phyloP scores from a whole-genome alignment of 2,797 vertebrate species.

The Kryptopterus vitreolus region DNA sequence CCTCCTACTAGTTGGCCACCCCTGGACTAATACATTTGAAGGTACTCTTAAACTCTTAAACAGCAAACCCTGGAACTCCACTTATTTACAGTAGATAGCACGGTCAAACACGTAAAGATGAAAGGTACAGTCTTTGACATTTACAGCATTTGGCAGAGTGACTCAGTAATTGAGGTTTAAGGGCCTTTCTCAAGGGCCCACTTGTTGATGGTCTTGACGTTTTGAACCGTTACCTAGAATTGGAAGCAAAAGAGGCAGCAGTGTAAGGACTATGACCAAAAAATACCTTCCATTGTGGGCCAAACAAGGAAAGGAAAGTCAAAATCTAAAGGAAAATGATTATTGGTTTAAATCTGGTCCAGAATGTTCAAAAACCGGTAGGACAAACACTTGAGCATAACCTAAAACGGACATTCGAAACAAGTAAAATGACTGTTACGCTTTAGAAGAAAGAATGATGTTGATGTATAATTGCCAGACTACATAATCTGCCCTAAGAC shows the following conservation, averaged over 20 bases:
- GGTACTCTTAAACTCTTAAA: too few species aligned
- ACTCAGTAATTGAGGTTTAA: too few species aligned
- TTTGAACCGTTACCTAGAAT: background rate
- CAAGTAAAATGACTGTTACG: background rate
- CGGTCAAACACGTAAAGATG: background rate
- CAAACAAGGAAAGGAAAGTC: background rate
- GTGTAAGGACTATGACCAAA: background rate
- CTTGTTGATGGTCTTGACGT: too few species aligned
- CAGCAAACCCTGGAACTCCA: too few species aligned
- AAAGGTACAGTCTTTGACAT: too few species aligned
- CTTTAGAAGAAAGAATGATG: background rate
- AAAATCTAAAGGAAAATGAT: background rate
- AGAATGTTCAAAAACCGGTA: background rate
- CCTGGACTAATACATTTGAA: too few species aligned
- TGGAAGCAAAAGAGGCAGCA: background rate
- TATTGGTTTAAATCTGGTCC: background rate
- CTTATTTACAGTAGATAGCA: too few species aligned
- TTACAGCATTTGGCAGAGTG: too few species aligned
- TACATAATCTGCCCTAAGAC: constrained; percentile 15
- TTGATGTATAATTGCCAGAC: constrained; percentile 16
- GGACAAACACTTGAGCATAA: background rate
- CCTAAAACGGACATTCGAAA: background rate
- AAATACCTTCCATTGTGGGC: background rate
- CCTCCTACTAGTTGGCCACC: too few species aligned
- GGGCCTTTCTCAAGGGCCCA: too few species aligned